These are phyloP conservation scores for Lordiphosa clarofinis DNA, from an alignment of 1,140 invertebrate species.

Conservation along the genomic window DNA sequence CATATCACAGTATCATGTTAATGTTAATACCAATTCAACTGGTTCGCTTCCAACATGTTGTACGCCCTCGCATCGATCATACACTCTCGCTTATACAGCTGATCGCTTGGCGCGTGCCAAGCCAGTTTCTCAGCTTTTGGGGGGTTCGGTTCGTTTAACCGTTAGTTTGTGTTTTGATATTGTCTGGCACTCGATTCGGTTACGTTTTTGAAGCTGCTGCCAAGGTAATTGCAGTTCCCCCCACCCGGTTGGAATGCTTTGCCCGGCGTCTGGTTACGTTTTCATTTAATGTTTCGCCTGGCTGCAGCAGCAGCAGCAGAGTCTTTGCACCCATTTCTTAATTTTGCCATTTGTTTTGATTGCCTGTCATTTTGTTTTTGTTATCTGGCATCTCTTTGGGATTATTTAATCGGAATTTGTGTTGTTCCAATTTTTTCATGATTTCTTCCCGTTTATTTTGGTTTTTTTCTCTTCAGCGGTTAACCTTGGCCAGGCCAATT, in stretches of 20 bases:
- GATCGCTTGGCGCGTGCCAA: constrained; percentile 34
- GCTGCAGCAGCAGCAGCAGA: too few relatives aligned
- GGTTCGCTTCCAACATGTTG: constrained; percentile 17
- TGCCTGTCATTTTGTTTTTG: constrained; percentile 22
- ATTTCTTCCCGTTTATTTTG: constrained; percentile 51
- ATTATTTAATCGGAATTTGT: constrained; percentile 14
- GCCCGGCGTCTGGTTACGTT: constrained; percentile 40
- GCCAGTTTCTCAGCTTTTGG: constrained; percentile 25
- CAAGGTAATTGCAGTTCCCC: constrained; percentile 37
- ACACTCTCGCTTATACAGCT: not conserved
- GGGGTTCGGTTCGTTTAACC: constrained; percentile 37
- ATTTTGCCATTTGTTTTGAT: constrained; percentile 34
- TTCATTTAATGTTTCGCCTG: constrained; percentile 5
- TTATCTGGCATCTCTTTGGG: constrained; percentile 12
- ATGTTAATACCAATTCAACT: too few relatives aligned
- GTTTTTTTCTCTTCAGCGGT: constrained; percentile 21
- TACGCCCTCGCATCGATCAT: constrained; percentile 13
- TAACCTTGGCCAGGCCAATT: constrained; percentile 57
- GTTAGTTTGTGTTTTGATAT: constrained; percentile 22
- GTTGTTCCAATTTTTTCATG: constrained; percentile 28
- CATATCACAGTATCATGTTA: too few relatives aligned
- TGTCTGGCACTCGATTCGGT: constrained; percentile 21
- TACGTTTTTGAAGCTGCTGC: constrained; percentile 15
- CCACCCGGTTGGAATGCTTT: constrained; percentile 2
- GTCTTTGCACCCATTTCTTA: constrained; percentile 5